These are phyloP conservation scores for Heteromurus nitidus DNA, from an alignment of 2,888 invertebrate genomes.

Conservation along the genomic window DNA sequence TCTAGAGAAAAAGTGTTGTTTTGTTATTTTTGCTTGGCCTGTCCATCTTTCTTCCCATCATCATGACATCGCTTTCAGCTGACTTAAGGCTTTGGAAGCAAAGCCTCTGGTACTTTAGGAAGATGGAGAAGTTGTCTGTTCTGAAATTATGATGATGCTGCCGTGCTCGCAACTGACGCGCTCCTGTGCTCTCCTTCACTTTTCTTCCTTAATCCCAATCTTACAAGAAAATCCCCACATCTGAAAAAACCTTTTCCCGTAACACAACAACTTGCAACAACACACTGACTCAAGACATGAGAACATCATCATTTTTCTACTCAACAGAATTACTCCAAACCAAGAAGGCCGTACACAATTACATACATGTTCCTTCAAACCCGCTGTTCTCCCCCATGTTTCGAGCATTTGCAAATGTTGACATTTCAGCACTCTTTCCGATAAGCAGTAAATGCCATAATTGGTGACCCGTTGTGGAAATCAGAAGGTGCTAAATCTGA, in stretches of 20 bases:
- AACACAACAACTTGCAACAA: background rate
- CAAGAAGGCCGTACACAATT: too few species aligned
- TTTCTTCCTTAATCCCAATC: slow-evolving; percentile 36
- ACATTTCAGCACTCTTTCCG: too few species aligned
- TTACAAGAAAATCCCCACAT: slow-evolving; percentile 50
- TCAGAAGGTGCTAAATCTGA: background rate
- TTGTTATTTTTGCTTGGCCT: slow-evolving; percentile 19
- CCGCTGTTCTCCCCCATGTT: too few species aligned
- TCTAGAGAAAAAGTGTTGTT: background rate
- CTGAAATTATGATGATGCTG: slow-evolving; percentile 21
- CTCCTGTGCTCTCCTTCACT: background rate
- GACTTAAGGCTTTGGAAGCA: slow-evolving; percentile 15
- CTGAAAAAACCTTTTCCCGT: background rate
- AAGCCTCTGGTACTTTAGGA: slow-evolving; percentile 37
- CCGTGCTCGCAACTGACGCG: slow-evolving; percentile 8
- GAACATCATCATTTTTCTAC: background rate
- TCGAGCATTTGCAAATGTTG: too few species aligned
- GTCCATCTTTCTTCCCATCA: slow-evolving; percentile 46
- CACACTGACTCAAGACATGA: background rate
- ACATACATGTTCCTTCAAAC: too few species aligned
- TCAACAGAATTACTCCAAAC: too few species aligned
- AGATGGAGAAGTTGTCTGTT: slow-evolving; percentile 4
- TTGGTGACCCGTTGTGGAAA: too few species aligned
- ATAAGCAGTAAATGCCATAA: too few species aligned
- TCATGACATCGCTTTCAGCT: slow-evolving; percentile 19